A percentile compares a stretch with the other conserved stretches of the same genome.
These are phyloP conservation scores for Deilephila porcellus DNA, from an alignment of 2,888 invertebrate genomes.

Conservation along the genomic window DNA sequence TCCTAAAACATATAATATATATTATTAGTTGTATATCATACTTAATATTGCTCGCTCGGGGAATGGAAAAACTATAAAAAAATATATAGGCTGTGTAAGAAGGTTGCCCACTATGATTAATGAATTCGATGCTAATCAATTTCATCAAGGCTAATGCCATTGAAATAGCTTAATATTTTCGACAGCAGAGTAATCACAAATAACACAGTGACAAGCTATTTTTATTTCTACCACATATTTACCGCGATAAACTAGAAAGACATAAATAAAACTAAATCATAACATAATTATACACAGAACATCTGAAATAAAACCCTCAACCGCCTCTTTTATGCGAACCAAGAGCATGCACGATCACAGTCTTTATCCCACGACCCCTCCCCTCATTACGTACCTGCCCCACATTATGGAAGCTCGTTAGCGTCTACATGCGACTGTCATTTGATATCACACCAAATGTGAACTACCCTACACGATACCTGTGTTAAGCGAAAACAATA, in stretches of 20 bases:
- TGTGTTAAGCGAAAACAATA: constrained; percentile 52
- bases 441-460: constrained; percentile 68
- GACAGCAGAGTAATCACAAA: no score
- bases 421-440: constrained; percentile 74
- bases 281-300: not conserved
- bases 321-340: not conserved
- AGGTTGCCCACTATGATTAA: no score
- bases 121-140: no score
- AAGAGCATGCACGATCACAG: constrained; percentile 1
- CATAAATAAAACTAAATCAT: not conserved
- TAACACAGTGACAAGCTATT: no score
- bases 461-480: constrained; percentile 46
- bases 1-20: no score
- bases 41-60: no score
- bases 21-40: no score
- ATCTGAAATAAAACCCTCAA: not conserved
- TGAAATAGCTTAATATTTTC: no score
- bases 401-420: constrained; percentile 72
- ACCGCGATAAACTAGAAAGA: not conserved
- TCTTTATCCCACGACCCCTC: constrained; percentile 17
- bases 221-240: no score
- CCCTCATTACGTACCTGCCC: constrained; percentile 32
- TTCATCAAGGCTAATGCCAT: no score
- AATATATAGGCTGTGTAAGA: no score
- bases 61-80: no score